Evolutionary conservation across 2,113 vertebrate genomes (phyloP).

Genomic region (Ochotona curzoniae): DNA sequence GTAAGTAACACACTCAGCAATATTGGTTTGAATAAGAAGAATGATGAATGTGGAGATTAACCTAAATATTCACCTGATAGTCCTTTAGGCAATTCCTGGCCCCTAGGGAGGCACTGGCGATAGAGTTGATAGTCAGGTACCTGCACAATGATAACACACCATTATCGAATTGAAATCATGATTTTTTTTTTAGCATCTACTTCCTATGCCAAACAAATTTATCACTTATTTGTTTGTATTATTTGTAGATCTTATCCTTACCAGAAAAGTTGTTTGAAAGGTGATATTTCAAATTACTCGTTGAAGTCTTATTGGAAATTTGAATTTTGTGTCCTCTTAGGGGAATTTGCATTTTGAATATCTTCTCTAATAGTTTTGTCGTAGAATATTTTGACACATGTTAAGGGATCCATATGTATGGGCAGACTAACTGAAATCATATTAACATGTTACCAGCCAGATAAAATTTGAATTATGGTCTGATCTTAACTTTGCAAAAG

Average conservation of each 20-base stretch:
- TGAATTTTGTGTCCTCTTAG: background rate
- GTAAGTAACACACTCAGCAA: background rate
- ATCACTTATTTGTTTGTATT: background rate
- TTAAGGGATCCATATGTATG: background rate
- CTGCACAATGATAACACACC: background rate
- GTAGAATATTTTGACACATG: background rate
- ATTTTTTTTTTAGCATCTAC: background rate
- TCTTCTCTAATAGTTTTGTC: constrained; percentile 2
- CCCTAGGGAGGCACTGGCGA: background rate
- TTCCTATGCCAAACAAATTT: background rate
- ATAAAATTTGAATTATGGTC: background rate
- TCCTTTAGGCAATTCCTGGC: background rate
- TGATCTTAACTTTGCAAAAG: background rate
- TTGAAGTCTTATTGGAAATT: background rate
- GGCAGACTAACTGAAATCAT: background rate
- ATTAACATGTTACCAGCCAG: background rate
- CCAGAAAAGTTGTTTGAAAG: background rate
- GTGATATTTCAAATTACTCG: background rate
- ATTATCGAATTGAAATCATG: background rate
- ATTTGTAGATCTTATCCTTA: background rate
- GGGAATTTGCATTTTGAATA: background rate
- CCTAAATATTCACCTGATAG: background rate
- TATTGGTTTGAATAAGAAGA: background rate
- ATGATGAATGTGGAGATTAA: background rate
- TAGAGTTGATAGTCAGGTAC: background rate